These are phyloP conservation scores for Spinus olivaceus DNA, from an alignment of 2,797 vertebrate species.

Conservation along the genomic window DNA sequence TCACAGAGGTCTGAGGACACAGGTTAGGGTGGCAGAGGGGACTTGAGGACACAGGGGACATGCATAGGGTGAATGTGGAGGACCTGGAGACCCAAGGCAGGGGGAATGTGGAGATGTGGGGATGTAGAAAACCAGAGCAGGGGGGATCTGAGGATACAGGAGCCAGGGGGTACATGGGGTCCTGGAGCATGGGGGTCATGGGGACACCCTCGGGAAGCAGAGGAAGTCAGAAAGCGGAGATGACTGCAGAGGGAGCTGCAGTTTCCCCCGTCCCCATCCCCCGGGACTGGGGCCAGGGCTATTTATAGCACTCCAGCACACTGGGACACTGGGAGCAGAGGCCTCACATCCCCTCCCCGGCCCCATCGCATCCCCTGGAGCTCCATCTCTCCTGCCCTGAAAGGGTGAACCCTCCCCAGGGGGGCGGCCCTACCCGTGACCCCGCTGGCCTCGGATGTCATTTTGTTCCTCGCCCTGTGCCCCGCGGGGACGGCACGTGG, in stretches of 20 bases:
- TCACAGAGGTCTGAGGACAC: background rate
- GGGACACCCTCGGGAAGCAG: background rate
- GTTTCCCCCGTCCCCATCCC: conserved; percentile 1
- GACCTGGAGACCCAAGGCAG: background rate
- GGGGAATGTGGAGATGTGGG: too few relatives aligned
- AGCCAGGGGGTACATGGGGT: accelerated
- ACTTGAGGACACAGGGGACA: background rate
- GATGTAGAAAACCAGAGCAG: background rate
- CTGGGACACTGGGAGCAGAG: background rate
- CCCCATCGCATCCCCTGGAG: background rate
- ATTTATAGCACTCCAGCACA: background rate
- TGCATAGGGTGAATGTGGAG: background rate
- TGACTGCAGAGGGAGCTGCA: background rate
- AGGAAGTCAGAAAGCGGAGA: background rate
- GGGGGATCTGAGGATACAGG: background rate
- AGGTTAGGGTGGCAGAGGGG: background rate
- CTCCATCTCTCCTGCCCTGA: background rate
- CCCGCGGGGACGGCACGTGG: background rate
- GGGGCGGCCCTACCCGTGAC: background rate
- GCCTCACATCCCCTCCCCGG: background rate
- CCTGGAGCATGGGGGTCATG: background rate
- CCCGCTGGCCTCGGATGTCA: background rate
- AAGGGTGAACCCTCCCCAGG: background rate
- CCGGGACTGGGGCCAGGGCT: background rate
- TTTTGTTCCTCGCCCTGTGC: background rate